These are phyloP conservation scores for Ligdia adustata DNA, from an alignment of 2,888 invertebrate species.

Conservation along the genomic window DNA sequence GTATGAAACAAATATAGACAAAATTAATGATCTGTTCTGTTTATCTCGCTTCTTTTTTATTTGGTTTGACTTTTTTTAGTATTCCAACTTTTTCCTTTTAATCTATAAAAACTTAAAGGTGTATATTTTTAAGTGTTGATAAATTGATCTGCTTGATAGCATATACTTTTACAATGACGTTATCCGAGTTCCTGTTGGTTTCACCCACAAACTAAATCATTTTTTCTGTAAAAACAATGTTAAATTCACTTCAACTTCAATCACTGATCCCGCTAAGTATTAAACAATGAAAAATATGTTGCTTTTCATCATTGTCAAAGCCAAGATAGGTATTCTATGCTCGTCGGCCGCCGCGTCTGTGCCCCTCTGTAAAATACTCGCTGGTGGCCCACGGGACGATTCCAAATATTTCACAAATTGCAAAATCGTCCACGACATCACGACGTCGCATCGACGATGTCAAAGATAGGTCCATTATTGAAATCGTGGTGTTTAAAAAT, in stretches of 20 bases:
- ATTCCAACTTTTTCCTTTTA: too few species aligned
- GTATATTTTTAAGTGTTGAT: too few species aligned
- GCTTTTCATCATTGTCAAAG: conserved; percentile 31
- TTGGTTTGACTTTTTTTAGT: too few species aligned
- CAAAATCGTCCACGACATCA: conserved; percentile 63
- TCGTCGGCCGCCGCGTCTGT: conserved; percentile 43
- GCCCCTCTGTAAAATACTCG: conserved; percentile 46
- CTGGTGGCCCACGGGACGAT: conserved; percentile 72
- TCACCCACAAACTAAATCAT: too few species aligned
- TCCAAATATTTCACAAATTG: conserved; percentile 80
- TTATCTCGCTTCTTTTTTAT: too few species aligned
- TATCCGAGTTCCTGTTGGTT: too few species aligned
- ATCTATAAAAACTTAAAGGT: too few species aligned
- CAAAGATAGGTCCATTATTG: conserved; percentile 30
- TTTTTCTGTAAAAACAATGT: not conserved
- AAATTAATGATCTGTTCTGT: too few species aligned
- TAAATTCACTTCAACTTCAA: conserved; percentile 3
- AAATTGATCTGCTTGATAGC: too few species aligned
- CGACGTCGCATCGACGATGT: conserved; percentile 47
- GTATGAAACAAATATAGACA: too few species aligned
- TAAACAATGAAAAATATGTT: conserved; percentile 27
- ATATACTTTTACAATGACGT: too few species aligned
- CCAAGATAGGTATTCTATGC: conserved; percentile 36
- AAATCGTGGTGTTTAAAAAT: conserved; percentile 32
- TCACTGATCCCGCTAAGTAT: conserved; percentile 2